Percentiles rank a stretch among this genome's conserved stretches.
phyloP scores from a whole-genome alignment of 2,797 vertebrate genomes.

The Pristis pectinata region DNA sequence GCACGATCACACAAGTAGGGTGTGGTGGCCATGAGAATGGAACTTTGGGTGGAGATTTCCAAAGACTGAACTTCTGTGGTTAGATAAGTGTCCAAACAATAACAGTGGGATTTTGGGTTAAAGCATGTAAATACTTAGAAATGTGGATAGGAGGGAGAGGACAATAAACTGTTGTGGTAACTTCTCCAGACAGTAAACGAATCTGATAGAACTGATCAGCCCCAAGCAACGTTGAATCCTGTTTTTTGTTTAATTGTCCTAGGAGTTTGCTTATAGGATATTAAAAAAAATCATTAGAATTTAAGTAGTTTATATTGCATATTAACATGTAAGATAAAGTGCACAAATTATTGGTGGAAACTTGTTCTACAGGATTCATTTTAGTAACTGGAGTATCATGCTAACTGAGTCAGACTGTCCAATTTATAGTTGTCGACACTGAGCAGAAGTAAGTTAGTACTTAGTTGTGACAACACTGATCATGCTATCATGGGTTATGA shows the following conservation, averaged over 20 bases:
- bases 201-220: not conserved
- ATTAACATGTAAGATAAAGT: no score
- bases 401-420: no score
- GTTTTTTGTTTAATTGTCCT: no score
- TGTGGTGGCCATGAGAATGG: not conserved
- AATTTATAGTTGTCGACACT: not conserved
- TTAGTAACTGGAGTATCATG: no score
- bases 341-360: no score
- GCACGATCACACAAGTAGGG: not conserved
- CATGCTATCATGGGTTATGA: no score
- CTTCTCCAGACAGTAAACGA: not conserved
- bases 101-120: not conserved
- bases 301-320: no score
- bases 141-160: not conserved
- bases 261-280: no score
- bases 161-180: not conserved
- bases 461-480: not conserved
- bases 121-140: not conserved
- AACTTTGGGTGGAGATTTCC: not conserved
- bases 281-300: no score
- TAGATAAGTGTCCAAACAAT: not conserved
- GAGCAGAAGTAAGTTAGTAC: not conserved
- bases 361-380: no score
- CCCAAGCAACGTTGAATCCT: no score
- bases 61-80: not conserved